Evolutionary conservation across 2,113 vertebrate genomes (phyloP).

Genomic region (Xiphophorus maculatus): DNA sequence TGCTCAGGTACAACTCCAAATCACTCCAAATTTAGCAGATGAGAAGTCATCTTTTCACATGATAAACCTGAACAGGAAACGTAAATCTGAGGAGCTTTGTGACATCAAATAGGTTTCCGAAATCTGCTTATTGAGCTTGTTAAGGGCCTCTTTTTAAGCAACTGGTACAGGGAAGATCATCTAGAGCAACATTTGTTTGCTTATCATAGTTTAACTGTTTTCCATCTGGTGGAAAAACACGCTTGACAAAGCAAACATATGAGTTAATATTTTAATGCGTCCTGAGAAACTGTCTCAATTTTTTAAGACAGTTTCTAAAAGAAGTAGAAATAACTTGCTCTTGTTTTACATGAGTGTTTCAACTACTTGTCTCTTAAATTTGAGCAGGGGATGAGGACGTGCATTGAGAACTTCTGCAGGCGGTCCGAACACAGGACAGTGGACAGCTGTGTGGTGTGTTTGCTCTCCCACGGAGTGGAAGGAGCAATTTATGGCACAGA

Average conservation of each 20-base stretch:
- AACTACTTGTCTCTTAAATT: not conserved
- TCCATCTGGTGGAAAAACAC: not conserved
- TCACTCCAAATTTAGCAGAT: not conserved
- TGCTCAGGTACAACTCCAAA: conserved; percentile 80
- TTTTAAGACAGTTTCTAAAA: not conserved
- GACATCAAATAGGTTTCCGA: not conserved
- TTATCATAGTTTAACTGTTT: not conserved
- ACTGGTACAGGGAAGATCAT: not conserved
- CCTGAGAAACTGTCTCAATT: no score
- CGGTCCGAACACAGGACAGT: conserved; percentile 75
- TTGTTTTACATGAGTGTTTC: not conserved
- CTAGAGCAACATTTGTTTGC: conserved; percentile 3
- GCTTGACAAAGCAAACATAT: not conserved
- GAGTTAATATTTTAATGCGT: no score
- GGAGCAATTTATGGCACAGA: conserved; percentile 92
- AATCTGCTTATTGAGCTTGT: not conserved
- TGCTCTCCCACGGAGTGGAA: conserved; percentile 94
- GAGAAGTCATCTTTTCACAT: not conserved
- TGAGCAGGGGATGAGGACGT: conserved; percentile 84
- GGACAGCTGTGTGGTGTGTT: conserved; percentile 89
- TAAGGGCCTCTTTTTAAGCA: not conserved
- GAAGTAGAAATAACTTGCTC: not conserved
- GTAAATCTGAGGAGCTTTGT: not conserved
- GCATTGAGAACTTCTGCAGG: conserved; percentile 85
- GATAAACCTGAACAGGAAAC: not conserved